Evolutionary conservation across 2,113 vertebrate genomes (phyloP).

Genomic region (Pygoscelis antarcticus): DNA sequence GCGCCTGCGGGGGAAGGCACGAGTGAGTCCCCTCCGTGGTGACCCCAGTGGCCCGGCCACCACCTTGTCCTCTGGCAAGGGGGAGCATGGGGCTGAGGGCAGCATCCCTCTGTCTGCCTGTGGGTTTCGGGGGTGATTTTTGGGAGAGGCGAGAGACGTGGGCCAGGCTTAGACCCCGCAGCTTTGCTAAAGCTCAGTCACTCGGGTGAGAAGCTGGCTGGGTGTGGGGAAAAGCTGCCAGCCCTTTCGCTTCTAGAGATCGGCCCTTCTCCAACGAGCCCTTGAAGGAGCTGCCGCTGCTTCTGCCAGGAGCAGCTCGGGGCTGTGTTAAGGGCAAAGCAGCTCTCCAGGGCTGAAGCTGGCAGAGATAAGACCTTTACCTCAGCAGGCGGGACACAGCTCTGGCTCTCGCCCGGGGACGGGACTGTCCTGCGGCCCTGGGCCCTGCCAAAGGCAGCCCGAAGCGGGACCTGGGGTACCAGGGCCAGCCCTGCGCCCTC

Average conservation of each 20-base stretch:
- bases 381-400: background rate
- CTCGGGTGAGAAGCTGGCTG: background rate
- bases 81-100: background rate
- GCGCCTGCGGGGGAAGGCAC: background rate
- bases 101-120: fast-evolving
- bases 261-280: background rate
- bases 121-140: background rate
- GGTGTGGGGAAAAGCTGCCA: background rate
- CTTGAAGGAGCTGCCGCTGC: background rate
- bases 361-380: background rate
- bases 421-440: background rate
- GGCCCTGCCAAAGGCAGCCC: background rate
- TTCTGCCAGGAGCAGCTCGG: background rate
- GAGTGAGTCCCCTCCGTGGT: background rate
- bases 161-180: background rate
- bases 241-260: background rate
- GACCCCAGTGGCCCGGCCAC: fast-evolving
- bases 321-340: background rate
- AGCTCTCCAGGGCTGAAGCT: background rate
- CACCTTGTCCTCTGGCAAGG: background rate
- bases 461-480: fast-evolving
- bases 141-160: fast-evolving
- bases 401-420: background rate
- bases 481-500: background rate
- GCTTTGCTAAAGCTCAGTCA: background rate